Percentiles rank a stretch among this genome's conserved stretches.
These are phyloP conservation scores for Dipodomys merriami DNA, from an alignment of 2,113 vertebrate species.

Conservation along the genomic window DNA sequence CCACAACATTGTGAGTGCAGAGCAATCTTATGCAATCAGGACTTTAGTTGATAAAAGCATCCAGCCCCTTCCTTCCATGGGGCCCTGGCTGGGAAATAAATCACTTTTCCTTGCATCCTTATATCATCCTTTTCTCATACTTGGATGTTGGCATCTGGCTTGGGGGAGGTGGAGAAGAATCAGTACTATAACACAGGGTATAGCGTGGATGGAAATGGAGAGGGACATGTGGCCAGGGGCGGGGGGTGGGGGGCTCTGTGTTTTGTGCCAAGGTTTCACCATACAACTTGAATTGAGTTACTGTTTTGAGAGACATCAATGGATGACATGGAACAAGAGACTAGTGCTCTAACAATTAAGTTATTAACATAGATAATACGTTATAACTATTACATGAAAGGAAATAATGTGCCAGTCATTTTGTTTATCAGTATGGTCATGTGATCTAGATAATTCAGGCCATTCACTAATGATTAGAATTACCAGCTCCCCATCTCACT, in stretches of 20 bases:
- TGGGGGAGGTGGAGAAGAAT: not conserved
- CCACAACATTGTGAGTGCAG: no score
- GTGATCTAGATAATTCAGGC: not conserved
- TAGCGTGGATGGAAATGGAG: not conserved
- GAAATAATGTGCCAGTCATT: conserved; percentile 29
- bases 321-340: not conserved
- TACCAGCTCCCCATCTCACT: conserved; percentile 32
- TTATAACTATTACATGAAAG: not conserved
- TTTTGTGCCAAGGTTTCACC: not conserved
- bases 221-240: not conserved
- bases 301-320: conserved; percentile 21
- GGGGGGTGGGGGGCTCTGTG: not conserved
- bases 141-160: not conserved
- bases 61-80: not conserved
- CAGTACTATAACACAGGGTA: not conserved
- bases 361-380: not conserved
- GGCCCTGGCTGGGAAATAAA: not conserved
- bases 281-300: not conserved
- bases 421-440: conserved; percentile 33
- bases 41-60: not conserved
- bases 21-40: not conserved
- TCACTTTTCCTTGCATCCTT: not conserved
- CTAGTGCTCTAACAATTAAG: not conserved
- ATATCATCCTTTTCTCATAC: not conserved
- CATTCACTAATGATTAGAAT: conserved; percentile 15